Base-by-base conservation (phyloP, 2,113 vertebrate species). In the Neodon shergylaensis region DNA sequence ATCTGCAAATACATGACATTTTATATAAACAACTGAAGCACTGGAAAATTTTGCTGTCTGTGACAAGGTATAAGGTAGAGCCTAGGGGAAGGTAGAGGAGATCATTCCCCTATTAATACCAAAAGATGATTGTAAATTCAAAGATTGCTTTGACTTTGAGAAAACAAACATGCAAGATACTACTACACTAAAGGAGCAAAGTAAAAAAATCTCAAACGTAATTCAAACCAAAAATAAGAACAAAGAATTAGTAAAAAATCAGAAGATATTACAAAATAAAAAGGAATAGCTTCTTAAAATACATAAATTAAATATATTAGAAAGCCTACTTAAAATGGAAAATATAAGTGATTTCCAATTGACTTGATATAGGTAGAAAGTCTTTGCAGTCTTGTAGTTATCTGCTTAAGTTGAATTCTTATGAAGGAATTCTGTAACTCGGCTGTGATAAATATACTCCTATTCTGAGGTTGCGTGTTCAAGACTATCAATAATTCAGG, bases 201-300 rank as follows among this genome's bases (percentile, higher is more conserved):
- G 42, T 26, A 8, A 52, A 82, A 49, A 61, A 61, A 21, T 5
- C 28, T 94, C 39, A 85, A 79, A 68, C 0, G 52, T 52, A 42
- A 74, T 42, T 8, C 28, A 92, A 78, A 73, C 87, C 68, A 61
- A n/a, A 92, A 72, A 54, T 44, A 63, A 89, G 21, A 85, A 90
- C 4, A 95, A 93, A 2, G 13, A 92, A 76, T 14, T 39, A 63
- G 49, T 7, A 33, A 36, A 66, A 92, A 87, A 19, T 74, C 36
- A 90, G 52, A 95, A 78, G 44, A 78, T 14, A 19, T 10, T 89
- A 58, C 14, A 91, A 85, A 70, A 87, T 96, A 16, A 83, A 77
- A 66, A 81, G 22, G 8, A 86, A 95, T 70, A 63, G 0, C 7
- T 89, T 86, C 7, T 12, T 68, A 24, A 89, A 73, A 49, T 73